Evolutionary conservation across 2,797 vertebrate genomes (phyloP).

Genomic region (Acanthurus lineatus): DNA sequence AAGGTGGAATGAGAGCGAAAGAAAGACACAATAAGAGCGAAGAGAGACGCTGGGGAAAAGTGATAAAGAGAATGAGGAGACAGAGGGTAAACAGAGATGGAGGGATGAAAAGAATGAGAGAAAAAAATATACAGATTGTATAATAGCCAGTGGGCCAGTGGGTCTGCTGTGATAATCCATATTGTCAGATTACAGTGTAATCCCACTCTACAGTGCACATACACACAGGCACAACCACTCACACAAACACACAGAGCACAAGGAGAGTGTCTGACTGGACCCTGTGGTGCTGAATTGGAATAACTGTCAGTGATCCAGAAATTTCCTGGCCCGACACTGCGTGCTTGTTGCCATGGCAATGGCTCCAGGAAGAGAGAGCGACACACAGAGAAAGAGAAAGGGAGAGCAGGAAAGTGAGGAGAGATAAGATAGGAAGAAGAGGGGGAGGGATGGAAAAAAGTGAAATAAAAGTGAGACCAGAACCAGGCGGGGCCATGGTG

Average conservation of each 20-base stretch:
- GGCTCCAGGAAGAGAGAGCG: constrained; percentile 47
- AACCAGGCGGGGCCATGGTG: constrained; percentile 34
- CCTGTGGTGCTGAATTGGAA: constrained; percentile 49
- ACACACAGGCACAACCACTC: constrained; percentile 31
- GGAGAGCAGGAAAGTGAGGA: constrained; percentile 1
- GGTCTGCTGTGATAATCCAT: constrained; percentile 56
- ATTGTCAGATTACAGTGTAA: constrained; percentile 70
- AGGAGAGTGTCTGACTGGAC: constrained; percentile 48
- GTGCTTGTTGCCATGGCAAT: constrained; percentile 73
- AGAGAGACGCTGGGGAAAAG: neutral
- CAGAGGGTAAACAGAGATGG: neutral
- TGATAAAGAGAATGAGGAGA: neutral
- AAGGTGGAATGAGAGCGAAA: neutral
- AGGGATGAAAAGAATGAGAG: neutral
- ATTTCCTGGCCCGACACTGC: constrained; percentile 60
- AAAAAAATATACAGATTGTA: constrained; percentile 2
- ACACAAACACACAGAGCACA: constrained; percentile 24
- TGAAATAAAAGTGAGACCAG: constrained; percentile 40
- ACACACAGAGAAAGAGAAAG: too few species aligned
- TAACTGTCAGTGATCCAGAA: constrained; percentile 61
- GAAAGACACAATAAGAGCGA: neutral
- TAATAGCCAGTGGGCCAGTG: constrained; percentile 37
- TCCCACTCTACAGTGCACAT: constrained; percentile 51
- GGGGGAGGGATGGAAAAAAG: constrained; percentile 28
- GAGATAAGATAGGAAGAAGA: constrained; percentile 19